Evolutionary conservation across 2,888 invertebrate species (phyloP).

Genomic region (Elegia similella): DNA sequence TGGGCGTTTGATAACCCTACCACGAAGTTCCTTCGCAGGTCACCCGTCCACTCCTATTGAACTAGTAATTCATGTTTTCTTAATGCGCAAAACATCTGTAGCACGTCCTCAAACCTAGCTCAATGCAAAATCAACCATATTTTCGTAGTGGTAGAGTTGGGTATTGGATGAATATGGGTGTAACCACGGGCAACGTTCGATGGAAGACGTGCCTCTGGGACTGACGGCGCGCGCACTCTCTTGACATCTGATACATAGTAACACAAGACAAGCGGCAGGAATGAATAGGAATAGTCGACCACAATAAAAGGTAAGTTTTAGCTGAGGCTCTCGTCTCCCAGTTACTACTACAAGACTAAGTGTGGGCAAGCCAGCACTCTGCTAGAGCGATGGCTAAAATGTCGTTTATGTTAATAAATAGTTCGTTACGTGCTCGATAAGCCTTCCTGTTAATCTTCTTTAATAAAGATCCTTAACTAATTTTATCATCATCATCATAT

Average conservation of each 20-base stretch:
- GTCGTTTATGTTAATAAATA: neutral
- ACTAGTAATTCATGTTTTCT: constrained; percentile 59
- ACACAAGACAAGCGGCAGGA: constrained; percentile 35
- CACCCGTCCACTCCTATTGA: constrained; percentile 37
- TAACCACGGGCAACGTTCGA: constrained; percentile 18
- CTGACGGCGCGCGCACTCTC: constrained; percentile 34
- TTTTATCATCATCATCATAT: too few species aligned
- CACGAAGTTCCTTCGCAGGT: constrained; percentile 2
- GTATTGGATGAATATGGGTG: constrained; percentile 15
- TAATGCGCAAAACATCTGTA: constrained; percentile 56
- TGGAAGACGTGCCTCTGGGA: constrained; percentile 22
- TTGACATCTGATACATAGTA: constrained; percentile 45
- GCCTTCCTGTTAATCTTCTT: too few species aligned
- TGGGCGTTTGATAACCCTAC: neutral
- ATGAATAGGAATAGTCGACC: constrained; percentile 22
- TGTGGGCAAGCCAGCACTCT: too few species aligned
- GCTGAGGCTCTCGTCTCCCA: constrained; percentile 2
- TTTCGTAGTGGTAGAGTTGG: neutral
- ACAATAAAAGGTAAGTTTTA: constrained; percentile 15
- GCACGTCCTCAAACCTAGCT: constrained; percentile 29
- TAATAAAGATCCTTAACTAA: too few species aligned
- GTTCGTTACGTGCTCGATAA: too few species aligned
- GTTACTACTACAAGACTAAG: too few species aligned
- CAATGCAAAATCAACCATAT: constrained; percentile 21
- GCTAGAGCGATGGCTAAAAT: too few species aligned